A percentile compares a stretch with the other conserved stretches of the same genome.
Evolutionary conservation across 2,797 vertebrate species (phyloP).

Genomic region (Nannoperca obscura): DNA sequence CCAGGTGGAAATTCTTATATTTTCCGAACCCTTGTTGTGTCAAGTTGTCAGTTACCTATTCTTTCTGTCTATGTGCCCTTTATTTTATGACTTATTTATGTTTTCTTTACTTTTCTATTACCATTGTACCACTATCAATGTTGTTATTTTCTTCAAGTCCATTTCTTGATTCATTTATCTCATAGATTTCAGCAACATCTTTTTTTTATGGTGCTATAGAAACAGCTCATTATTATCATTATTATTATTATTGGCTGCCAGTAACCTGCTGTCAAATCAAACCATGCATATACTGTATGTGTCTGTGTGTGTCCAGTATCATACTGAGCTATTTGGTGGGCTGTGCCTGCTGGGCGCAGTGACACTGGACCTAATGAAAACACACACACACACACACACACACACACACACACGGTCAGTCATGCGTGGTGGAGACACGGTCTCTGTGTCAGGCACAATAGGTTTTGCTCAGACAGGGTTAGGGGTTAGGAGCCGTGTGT

Average conservation of each 20-base stretch:
- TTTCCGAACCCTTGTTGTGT: slow-evolving; percentile 43
- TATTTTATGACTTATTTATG: neutral
- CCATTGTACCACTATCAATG: neutral
- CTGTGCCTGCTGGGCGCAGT: slow-evolving; percentile 63
- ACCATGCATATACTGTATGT: slow-evolving; percentile 5
- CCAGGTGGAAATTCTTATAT: slow-evolving; percentile 36
- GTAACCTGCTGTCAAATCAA: slow-evolving; percentile 27
- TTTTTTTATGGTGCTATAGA: neutral
- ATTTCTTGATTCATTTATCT: neutral
- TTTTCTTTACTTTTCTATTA: neutral
- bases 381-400: slow-evolving; percentile 66
- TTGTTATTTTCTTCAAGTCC: neutral
- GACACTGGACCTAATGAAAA: slow-evolving; percentile 66
- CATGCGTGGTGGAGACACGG: slow-evolving; percentile 74
- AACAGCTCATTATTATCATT: slow-evolving; percentile 3
- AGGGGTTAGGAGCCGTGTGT: slow-evolving; percentile 66
- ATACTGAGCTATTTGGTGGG: slow-evolving; percentile 60
- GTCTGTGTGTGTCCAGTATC: slow-evolving; percentile 59
- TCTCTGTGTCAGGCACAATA: slow-evolving; percentile 80
- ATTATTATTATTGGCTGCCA: slow-evolving; percentile 11
- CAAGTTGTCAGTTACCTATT: too few species aligned
- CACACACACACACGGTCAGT: slow-evolving; percentile 63
- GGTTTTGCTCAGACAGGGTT: slow-evolving; percentile 75
- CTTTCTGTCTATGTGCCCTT: neutral
- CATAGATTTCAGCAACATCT: neutral